Base-by-base conservation (phyloP, 2,888 invertebrate species). In the Idaea aversata region DNA sequence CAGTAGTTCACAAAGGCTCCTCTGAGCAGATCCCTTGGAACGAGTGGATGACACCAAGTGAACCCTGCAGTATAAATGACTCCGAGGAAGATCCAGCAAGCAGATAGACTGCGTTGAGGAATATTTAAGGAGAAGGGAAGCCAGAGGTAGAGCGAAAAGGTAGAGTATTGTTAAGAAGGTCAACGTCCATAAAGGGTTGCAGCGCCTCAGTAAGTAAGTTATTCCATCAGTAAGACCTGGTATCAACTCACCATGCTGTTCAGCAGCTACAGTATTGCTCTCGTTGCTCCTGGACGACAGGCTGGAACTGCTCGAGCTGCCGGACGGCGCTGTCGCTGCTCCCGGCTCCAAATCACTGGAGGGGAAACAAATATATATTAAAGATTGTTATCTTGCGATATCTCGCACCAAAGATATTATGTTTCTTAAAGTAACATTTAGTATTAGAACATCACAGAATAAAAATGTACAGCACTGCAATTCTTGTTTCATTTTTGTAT, bases 231-330 rank as follows among this genome's bases (percentile, higher is more conserved):
- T 7, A 3, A 36, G 47, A 4, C 13, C 10, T 4, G 10, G 10
- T 47, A 3, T 10, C 34, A 4, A 66, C 72, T 65, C 61, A 93
- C 93, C 93, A 69, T 92, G 92, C 65, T 91, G 91, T 5, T 93
- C 93, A 3, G 91, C 82, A 3, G 90, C 83, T 63, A 88, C 90
- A 1, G 92, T 91, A 77, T 90, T 90, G 78, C 93, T 91, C 84
- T 93, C 93, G 68, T 93, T 93, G 71, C 93, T 93, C 65, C 90
- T 83, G 1, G 93, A 93, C 0, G 93, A 93, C 10, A 93, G 70
- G 68, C 93, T 93, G 57, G 93, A 93, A 70, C 91, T 93, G 81
- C 93, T 93, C 5, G 93, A 93, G 66, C 92, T 92, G 67, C 93
- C 93, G 0, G 93, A 93, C 0, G 93, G 93, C 0, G 88, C 93